Percentiles rank a stretch among this genome's conserved stretches.
Evolutionary conservation across 2,797 vertebrate species (phyloP).

Genomic region (Thaleichthys pacificus): DNA sequence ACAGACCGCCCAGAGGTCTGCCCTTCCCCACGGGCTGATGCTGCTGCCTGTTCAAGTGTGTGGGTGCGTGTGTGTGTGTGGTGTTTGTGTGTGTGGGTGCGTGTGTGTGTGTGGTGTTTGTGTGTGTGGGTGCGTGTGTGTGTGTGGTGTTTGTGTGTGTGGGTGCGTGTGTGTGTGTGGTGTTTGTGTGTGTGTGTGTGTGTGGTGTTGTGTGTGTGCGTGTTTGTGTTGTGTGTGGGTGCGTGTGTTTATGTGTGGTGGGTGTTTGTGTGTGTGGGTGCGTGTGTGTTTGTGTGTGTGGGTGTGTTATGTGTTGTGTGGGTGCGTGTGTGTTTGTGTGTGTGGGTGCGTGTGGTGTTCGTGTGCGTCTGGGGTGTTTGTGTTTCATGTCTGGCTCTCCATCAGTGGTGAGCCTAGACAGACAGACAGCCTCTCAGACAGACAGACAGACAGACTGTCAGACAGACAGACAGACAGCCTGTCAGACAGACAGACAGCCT

Average conservation of each 20-base stretch:
- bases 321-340: background rate
- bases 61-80: background rate
- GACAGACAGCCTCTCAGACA: no score
- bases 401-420: no score
- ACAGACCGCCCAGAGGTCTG: background rate
- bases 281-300: background rate
- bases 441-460: no score
- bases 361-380: background rate
- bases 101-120: background rate
- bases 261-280: no score
- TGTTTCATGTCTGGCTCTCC: background rate
- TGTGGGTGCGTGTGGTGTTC: background rate
- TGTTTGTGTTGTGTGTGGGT: background rate
- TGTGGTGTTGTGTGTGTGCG: no score
- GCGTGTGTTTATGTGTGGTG: background rate
- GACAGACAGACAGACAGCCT: no score
- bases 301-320: background rate
- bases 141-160: background rate
- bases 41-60: conserved; percentile 3
- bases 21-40: conserved; percentile 16
- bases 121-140: no score
- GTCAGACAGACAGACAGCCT: no score
- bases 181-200: background rate
- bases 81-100: background rate
- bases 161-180: background rate